Base-by-base conservation (phyloP, 2,888 invertebrate genomes). In the Callinectes sapidus region DNA sequence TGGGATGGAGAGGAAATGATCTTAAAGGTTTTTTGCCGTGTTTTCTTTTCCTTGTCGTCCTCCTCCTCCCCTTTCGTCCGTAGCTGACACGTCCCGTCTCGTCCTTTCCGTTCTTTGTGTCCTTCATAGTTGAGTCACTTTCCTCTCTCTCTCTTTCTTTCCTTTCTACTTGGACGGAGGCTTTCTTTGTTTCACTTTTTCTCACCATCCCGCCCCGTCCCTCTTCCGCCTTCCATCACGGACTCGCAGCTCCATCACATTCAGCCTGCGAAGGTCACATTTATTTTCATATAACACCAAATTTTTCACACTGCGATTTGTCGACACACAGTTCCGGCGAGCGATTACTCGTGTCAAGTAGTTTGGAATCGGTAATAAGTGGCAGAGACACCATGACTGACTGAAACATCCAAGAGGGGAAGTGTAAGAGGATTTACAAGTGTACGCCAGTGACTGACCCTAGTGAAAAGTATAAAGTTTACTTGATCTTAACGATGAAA, bases 111-210 rank as follows among this genome's bases (percentile, higher is more conserved):
- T n/a, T 71, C 86, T 86, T 54, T 48, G 87, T 87, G 42, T 18
- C 87, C n/a, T 28, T 48, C 87, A 87, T 23, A 48, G 28, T 42
- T 48, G 54, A 42, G n/a, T 87, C n/a, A 16, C 39, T n/a, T 89
- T 35, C 61, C 89, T 89, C 89, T 89, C 89, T n/a, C n/a, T 89
- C 89, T 89, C 89, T 61, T 61, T 89, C 89, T 89, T 39, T 28
- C 13, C 28, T 77, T 77, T 77, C 71, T n/a, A 81, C 35, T 35
- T 35, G 32, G 81, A 81, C 35, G 81, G 35, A 81, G 32, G 81
- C 35, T 81, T 81, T 81, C 81, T 81, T 81, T 81, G 81, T 81
- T 81, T 81, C 81, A 32, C 81, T 32, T 35, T 61, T 61, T 55
- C 35, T 61, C 23, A 18, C 28, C 54, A 18, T 8, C 18, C 32